Evolutionary conservation across 35 echinoderm and acorn worm genomes (phyloP).

Genomic region (Apostichopus parvimensis): DNA sequence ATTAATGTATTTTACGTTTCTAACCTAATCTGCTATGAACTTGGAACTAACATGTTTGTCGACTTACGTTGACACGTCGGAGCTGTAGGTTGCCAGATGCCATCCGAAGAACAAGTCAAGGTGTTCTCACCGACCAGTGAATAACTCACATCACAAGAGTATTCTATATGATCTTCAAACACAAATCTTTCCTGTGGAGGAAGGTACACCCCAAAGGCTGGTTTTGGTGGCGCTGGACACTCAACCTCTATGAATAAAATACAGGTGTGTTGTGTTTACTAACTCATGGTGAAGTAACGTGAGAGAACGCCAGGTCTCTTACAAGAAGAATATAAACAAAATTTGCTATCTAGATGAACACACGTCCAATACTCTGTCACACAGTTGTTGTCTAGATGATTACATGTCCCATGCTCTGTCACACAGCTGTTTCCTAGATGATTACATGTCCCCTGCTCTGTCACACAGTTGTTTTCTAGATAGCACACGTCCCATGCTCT

Average conservation of each 20-base stretch:
- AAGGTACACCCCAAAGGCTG: constrained; percentile 2
- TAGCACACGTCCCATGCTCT: too few species aligned
- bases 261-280: too few species aligned
- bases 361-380: too few species aligned
- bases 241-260: neutral
- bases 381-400: too few species aligned
- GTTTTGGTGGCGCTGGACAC: constrained; percentile 4
- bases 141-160: neutral
- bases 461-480: too few species aligned
- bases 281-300: neutral
- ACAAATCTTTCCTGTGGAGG: neutral
- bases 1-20: neutral
- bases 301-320: neutral
- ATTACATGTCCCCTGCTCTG: too few species aligned
- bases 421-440: too few species aligned
- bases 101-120: neutral
- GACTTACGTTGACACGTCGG: constrained; percentile 35
- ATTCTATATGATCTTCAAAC: neutral
- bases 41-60: neutral
- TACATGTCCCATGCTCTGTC: too few species aligned
- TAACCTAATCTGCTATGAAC: too few species aligned
- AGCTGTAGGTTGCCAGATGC: neutral
- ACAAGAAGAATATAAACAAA: neutral
- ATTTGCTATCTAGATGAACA: too few species aligned
- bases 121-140: neutral